These are phyloP conservation scores for Odontocolon sp. DNA, from an alignment of 2,888 invertebrate species.

Conservation along the genomic window DNA sequence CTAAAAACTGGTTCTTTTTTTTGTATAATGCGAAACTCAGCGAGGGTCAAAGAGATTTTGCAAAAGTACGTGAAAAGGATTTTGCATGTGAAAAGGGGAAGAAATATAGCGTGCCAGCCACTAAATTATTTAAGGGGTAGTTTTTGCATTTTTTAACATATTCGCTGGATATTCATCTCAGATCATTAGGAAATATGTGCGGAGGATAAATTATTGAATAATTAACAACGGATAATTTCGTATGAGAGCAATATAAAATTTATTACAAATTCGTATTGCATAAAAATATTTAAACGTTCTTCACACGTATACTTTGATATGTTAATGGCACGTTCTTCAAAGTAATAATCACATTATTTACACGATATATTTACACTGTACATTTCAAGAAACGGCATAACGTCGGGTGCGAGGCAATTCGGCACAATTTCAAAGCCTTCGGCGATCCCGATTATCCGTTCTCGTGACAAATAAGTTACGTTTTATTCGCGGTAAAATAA, in stretches of 20 bases:
- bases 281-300: conserved; percentile 71
- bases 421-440: conserved; percentile 60
- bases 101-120: not conserved
- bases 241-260: conserved; percentile 51
- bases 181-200: not conserved
- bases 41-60: conserved; percentile 28
- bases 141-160: conserved; percentile 52
- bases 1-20: conserved; percentile 37
- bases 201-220: not conserved
- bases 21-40: not conserved
- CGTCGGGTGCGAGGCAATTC: not conserved
- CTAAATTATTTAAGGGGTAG: conserved; percentile 17
- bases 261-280: conserved; percentile 68
- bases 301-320: conserved; percentile 61
- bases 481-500: conserved; percentile 50
- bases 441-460: conserved; percentile 56
- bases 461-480: conserved; percentile 41
- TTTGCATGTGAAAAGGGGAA: conserved; percentile 44
- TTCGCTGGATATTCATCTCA: conserved; percentile 2
- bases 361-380: conserved; percentile 69
- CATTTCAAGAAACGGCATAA: conserved; percentile 49
- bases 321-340: conserved; percentile 64
- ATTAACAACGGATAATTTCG: not conserved
- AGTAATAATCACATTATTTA: conserved; percentile 51
- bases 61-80: conserved; percentile 46